A percentile compares a stretch with the other conserved stretches of the same genome.
phyloP scores from a whole-genome alignment of 2,113 vertebrate species.

The Chelonoidis abingdonii region DNA sequence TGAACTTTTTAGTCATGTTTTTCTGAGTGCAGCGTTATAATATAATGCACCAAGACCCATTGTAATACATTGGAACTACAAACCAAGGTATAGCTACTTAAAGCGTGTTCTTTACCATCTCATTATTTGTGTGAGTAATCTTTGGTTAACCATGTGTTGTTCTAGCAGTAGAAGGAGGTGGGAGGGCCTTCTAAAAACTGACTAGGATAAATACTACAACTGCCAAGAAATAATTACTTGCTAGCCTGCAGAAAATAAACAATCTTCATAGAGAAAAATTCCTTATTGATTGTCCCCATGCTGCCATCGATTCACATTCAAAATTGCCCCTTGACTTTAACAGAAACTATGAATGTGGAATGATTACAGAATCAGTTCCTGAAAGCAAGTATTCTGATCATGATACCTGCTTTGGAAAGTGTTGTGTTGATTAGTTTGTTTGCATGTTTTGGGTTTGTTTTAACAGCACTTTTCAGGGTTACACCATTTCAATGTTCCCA shows the following conservation, averaged over 20 bases:
- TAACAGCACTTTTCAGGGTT: conserved; percentile 52
- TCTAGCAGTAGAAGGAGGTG: not conserved
- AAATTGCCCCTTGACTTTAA: not conserved
- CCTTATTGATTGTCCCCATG: not conserved
- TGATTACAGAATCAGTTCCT: conserved; percentile 16
- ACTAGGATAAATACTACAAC: not conserved
- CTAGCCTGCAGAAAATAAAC: not conserved
- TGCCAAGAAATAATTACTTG: conserved; percentile 6
- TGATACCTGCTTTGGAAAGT: conserved; percentile 35
- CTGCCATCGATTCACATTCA: conserved; percentile 27
- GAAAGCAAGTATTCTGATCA: conserved; percentile 50
- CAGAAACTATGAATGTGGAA: conserved; percentile 33
- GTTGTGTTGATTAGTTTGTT: conserved; percentile 18
- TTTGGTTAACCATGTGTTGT: conserved; percentile 28
- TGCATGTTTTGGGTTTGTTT: conserved; percentile 36
- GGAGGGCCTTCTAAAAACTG: not conserved
- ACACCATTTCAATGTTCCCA: conserved; percentile 15
- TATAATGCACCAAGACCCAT: not conserved
- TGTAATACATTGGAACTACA: not conserved
- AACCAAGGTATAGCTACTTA: not conserved
- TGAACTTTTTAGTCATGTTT: not conserved
- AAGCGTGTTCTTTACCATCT: not conserved
- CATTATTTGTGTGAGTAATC: not conserved
- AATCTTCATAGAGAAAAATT: not conserved
- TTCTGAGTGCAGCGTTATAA: not conserved